Base-by-base conservation (phyloP, 1,140 invertebrate species). In the Alviniconcha marisindica region DNA sequence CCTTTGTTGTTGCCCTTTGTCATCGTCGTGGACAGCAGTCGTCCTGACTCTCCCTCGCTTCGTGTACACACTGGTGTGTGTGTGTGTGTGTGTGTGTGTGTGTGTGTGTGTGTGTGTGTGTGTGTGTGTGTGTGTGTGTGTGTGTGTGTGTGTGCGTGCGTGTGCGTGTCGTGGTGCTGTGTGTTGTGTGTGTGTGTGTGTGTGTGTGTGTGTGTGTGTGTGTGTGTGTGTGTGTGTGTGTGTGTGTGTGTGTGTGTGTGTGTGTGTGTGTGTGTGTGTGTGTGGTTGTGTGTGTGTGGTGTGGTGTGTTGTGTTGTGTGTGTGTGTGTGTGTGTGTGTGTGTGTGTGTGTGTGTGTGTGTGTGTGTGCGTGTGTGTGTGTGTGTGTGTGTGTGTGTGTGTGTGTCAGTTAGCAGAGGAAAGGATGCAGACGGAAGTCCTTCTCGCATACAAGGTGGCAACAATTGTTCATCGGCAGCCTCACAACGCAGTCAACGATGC, bases 251-350 rank as follows among this genome's bases (percentile, higher is more conserved):
- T n/a, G n/a, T n/a, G n/a, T n/a, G n/a, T n/a, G n/a, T n/a, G n/a
- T n/a, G n/a, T n/a, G n/a, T n/a, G n/a, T n/a, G 31, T 36, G 69
- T 2, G 69, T 36, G 69, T 36, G 69, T 36, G 0, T 73, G 69
- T 36, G 38, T 40, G 33, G 18, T 2, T 42, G 71, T 21, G 71
- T 31, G 69, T 2, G 69, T 74, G 71, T 74, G 71, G 18, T 15
- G 18, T 15, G 18, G 54, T 56, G 54, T 56, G 54, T 56, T 15
- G 18, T 15, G 18, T 15, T 74, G 71, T 74, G 71, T 74, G 71
- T 74, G 71, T 74, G 71, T 40, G 71, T 74, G 71, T 74, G 71
- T 74, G 71, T 74, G 71, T 40, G 71, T 12, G 71, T n/a, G n/a
- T n/a, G n/a, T n/a, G n/a, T n/a, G n/a, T n/a, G n/a, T n/a, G n/a